These are phyloP conservation scores for Bos indicus DNA, from an alignment of 2,113 vertebrate species.

Conservation along the genomic window DNA sequence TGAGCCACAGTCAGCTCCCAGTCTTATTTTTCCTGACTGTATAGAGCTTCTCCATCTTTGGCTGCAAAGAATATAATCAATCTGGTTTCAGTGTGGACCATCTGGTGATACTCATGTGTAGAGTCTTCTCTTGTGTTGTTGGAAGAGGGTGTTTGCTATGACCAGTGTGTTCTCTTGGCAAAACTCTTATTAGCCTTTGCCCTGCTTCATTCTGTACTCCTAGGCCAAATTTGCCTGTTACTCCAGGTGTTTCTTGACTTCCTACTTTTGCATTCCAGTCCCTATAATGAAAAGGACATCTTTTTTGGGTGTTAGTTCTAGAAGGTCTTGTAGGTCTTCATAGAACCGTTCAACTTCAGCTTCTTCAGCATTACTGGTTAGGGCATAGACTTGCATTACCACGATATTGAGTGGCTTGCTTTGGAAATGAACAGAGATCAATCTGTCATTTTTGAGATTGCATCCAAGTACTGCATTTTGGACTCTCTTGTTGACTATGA, in stretches of 20 bases:
- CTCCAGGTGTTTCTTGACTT: not conserved
- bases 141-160: not conserved
- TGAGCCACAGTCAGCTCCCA: not conserved
- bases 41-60: not conserved
- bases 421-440: not conserved
- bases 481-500: not conserved
- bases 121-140: not conserved
- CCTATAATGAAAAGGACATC: not conserved
- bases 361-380: not conserved
- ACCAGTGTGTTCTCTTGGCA: rapidly evolving
- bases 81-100: rapidly evolving
- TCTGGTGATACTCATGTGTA: not conserved
- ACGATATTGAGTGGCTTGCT: not conserved
- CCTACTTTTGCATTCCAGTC: not conserved
- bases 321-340: not conserved
- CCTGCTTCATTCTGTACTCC: not conserved
- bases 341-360: rapidly evolving
- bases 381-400: not conserved
- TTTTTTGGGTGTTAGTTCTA: not conserved
- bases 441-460: not conserved
- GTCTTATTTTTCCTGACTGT: not conserved
- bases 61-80: not conserved
- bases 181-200: not conserved
- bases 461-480: not conserved
- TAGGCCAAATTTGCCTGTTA: not conserved